phyloP scores from a whole-genome alignment of 2,888 invertebrate species.

The Pasiphila rectangulata region DNA sequence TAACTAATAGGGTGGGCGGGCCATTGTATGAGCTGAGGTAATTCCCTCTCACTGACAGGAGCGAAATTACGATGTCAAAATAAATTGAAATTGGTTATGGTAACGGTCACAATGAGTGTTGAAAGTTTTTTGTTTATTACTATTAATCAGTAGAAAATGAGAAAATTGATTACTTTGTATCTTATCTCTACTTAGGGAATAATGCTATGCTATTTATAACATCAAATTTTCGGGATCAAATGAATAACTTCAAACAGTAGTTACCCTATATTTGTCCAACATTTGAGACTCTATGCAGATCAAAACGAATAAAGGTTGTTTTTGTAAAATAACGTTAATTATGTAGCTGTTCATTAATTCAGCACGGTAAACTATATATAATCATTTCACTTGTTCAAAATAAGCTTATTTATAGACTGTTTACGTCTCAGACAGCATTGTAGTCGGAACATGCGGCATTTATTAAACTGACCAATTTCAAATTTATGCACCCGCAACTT shows the following conservation, averaged over 20 bases:
- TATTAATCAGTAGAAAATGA: too few relatives aligned
- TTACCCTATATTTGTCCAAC: too few relatives aligned
- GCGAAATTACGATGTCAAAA: slow-evolving; percentile 15
- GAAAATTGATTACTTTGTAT: too few relatives aligned
- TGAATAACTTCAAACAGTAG: too few relatives aligned
- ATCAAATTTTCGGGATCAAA: too few relatives aligned
- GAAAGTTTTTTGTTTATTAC: not conserved
- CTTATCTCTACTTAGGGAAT: too few relatives aligned
- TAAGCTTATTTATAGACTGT: not conserved
- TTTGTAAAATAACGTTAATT: too few relatives aligned
- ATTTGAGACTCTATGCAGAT: too few relatives aligned
- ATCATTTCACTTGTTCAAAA: not conserved
- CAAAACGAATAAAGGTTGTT: too few relatives aligned
- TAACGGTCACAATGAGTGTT: not conserved
- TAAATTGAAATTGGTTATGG: slow-evolving; percentile 14
- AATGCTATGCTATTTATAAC: too few relatives aligned
- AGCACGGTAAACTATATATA: too few relatives aligned
- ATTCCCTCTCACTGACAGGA: slow-evolving; percentile 12
- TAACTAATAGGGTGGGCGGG: slow-evolving; percentile 39
- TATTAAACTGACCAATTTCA: slow-evolving; percentile 31
- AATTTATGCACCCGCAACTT: slow-evolving; percentile 49
- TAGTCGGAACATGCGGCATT: slow-evolving; percentile 23
- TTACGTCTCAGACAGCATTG: slow-evolving; percentile 11
- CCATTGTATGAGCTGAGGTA: slow-evolving; percentile 14
- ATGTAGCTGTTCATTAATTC: not conserved